Conservation (phyloP, 2,797 vertebrate genomes). For the Gallinago solitaria region DNA sequence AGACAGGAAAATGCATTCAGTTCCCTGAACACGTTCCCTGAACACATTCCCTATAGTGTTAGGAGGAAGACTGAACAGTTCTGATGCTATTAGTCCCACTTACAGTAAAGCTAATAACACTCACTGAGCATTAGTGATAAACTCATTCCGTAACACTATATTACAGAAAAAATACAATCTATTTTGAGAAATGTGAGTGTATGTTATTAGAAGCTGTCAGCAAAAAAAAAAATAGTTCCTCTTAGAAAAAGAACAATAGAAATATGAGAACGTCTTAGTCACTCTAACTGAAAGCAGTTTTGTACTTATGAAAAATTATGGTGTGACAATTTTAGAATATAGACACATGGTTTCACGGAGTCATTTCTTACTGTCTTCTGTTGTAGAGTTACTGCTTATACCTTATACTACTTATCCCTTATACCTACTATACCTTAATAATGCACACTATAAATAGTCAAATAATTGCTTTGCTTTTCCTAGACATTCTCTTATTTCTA, state of each 20-base stretch:
- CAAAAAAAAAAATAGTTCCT: background rate
- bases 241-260: background rate
- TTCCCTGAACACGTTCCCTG: background rate
- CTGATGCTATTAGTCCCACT: background rate
- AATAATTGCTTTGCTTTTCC: background rate
- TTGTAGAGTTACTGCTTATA: background rate
- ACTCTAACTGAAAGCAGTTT: background rate
- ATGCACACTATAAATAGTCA: background rate
- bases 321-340: background rate
- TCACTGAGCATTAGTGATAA: background rate
- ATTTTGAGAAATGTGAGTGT: background rate
- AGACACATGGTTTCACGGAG: background rate
- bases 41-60: background rate
- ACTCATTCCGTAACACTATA: background rate
- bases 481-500: background rate
- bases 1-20: background rate
- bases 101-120: background rate
- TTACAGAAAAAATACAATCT: background rate
- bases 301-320: background rate
- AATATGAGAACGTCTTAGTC: background rate
- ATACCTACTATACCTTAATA: background rate
- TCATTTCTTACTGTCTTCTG: background rate
- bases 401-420: too few relatives aligned
- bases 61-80: background rate
- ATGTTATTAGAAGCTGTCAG: background rate